These are phyloP conservation scores for Clarias platycephalus DNA, from an alignment of 2,797 vertebrate species.

Conservation along the genomic window DNA sequence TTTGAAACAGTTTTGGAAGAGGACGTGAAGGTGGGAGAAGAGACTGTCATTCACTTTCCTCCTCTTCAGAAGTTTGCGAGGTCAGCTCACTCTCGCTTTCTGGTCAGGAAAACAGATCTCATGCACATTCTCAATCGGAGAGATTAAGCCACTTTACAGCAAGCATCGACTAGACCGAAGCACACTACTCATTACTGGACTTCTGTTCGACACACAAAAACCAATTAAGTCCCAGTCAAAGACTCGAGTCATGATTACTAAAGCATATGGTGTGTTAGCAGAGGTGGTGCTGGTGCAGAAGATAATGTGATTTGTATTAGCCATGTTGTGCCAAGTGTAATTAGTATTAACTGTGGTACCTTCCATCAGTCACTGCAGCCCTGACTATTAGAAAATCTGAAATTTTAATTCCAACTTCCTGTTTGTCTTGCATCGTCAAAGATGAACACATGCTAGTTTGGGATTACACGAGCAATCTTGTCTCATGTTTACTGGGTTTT, in stretches of 20 bases:
- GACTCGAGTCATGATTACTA: conserved; percentile 30
- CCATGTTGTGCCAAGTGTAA: conserved; percentile 18
- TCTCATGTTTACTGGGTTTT: background rate
- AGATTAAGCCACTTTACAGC: conserved; percentile 33
- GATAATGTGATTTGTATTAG: conserved; percentile 41
- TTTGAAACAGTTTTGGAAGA: background rate
- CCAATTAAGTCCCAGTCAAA: conserved; percentile 35
- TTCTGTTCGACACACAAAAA: conserved; percentile 38
- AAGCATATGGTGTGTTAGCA: conserved; percentile 38
- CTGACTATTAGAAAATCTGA: background rate
- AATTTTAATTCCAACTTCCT: background rate
- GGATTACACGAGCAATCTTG: background rate
- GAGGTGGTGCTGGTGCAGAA: conserved; percentile 16
- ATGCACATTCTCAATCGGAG: background rate
- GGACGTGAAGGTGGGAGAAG: conserved; percentile 34
- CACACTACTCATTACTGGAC: conserved; percentile 40
- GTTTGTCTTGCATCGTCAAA: background rate
- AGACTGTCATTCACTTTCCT: conserved; percentile 1
- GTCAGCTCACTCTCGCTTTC: conserved; percentile 17
- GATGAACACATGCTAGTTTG: conserved; percentile 5
- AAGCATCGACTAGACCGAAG: conserved; percentile 20
- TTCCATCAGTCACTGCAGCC: background rate
- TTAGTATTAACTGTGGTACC: conserved; percentile 37
- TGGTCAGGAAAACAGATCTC: conserved; percentile 24
- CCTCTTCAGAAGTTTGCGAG: background rate